Evolutionary conservation across 2,113 vertebrate species (phyloP).

Genomic region (Phycodurus eques): DNA sequence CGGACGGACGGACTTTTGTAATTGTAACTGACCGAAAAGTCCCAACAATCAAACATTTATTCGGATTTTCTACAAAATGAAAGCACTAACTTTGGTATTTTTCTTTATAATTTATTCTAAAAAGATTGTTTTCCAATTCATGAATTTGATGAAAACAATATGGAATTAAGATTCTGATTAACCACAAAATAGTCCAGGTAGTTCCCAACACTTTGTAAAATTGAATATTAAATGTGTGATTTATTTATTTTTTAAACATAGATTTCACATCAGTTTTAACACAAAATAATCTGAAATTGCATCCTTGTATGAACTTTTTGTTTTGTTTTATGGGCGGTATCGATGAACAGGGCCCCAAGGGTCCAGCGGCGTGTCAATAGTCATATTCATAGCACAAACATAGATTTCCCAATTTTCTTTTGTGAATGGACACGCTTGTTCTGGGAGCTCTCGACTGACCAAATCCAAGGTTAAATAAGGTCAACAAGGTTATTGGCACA

Average conservation of each 20-base stretch:
- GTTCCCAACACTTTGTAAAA: no score
- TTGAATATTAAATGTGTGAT: no score
- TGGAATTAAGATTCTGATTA: no score
- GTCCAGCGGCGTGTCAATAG: conserved; percentile 16
- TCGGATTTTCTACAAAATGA: not conserved
- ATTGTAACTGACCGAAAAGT: not conserved
- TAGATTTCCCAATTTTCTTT: conserved; percentile 43
- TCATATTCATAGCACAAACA: conserved; percentile 34
- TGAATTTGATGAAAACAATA: no score
- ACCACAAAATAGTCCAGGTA: no score
- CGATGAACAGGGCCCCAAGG: not conserved
- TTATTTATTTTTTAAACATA: not conserved
- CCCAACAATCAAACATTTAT: not conserved
- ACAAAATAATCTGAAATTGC: not conserved
- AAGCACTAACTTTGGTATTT: no score
- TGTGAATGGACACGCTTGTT: conserved; percentile 61
- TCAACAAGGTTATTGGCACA: conserved; percentile 64
- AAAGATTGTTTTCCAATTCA: no score
- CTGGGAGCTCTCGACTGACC: conserved; percentile 46
- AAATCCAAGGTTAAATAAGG: conserved; percentile 65
- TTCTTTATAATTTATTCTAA: no score
- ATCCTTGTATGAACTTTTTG: not conserved
- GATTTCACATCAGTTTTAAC: not conserved
- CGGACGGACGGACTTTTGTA: no score
- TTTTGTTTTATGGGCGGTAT: not conserved